These are phyloP conservation scores for Loripinus fragilis DNA, from an alignment of 2,888 invertebrate species.

Conservation along the genomic window DNA sequence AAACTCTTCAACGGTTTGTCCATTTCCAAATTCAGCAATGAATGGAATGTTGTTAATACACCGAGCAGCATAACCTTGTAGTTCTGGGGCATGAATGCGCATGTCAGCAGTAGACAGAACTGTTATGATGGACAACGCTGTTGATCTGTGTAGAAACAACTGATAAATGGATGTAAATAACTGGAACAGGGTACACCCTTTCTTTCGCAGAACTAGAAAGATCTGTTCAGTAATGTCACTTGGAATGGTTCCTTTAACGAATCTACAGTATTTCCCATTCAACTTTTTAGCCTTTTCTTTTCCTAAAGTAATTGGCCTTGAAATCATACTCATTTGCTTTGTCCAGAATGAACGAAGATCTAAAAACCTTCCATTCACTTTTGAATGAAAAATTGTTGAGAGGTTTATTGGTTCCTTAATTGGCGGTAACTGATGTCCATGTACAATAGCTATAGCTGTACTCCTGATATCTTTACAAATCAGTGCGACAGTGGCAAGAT, in stretches of 20 bases:
- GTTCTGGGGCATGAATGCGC: not conserved
- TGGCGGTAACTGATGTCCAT: not conserved
- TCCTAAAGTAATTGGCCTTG: not conserved
- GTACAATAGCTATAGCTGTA: not conserved
- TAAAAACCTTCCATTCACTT: not conserved
- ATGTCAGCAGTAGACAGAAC: not conserved
- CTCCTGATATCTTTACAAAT: not conserved
- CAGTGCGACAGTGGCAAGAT: not conserved
- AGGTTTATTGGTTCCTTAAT: not conserved
- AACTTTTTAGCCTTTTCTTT: no score
- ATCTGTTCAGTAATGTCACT: not conserved
- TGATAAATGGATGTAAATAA: not conserved
- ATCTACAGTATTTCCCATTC: not conserved
- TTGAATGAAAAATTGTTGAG: not conserved
- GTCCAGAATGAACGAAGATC: not conserved
- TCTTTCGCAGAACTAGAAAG: not conserved
- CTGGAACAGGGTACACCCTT: not conserved
- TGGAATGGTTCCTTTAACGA: not conserved
- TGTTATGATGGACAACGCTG: not conserved
- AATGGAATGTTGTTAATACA: constrained; percentile 17
- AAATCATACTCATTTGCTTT: not conserved
- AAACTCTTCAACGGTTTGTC: not conserved
- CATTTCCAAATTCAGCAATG: not conserved
- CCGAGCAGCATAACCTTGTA: not conserved
- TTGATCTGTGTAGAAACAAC: not conserved